Percentiles rank a stretch among this genome's conserved stretches.
Evolutionary conservation across 2,888 invertebrate genomes (phyloP).

Genomic region (Hirudinaria manillensis): DNA sequence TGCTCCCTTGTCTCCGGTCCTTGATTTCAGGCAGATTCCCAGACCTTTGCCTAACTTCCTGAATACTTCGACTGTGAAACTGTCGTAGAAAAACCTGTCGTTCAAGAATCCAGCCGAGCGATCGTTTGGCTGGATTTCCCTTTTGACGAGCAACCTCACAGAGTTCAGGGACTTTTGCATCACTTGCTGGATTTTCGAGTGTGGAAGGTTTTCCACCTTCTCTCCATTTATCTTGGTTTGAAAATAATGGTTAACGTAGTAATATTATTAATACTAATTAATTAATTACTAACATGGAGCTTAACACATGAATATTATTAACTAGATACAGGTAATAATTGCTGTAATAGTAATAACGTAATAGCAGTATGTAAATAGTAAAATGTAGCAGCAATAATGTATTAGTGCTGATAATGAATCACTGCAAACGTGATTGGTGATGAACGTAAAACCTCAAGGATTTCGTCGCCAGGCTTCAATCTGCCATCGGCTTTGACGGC

Average conservation of each 20-base stretch:
- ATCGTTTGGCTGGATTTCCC: constrained; percentile 48
- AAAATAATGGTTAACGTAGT: constrained; percentile 6
- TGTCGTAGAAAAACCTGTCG: constrained; percentile 63
- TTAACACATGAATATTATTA: background rate
- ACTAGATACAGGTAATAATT: background rate
- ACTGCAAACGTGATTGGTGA: no score
- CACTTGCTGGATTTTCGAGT: constrained; percentile 65
- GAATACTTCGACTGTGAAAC: constrained; percentile 66
- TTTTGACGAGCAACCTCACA: constrained; percentile 74
- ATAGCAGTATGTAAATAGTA: no score
- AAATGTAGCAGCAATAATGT: no score
- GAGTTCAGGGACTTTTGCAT: constrained; percentile 77
- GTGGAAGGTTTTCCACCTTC: constrained; percentile 73
- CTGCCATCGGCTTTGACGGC: constrained; percentile 27
- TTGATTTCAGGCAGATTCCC: constrained; percentile 63
- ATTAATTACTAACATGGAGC: no score
- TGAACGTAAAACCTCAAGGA: constrained; percentile 22
- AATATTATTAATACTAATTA: no score
- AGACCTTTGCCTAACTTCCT: constrained; percentile 77
- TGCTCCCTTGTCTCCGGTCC: background rate
- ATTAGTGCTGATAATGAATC: no score
- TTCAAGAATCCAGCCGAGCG: constrained; percentile 57
- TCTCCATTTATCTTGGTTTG: constrained; percentile 66
- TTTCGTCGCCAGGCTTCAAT: constrained; percentile 25
- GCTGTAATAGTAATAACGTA: no score